Conservation (phyloP, 2,113 vertebrate species). For the Hippopotamus amphibius region DNA sequence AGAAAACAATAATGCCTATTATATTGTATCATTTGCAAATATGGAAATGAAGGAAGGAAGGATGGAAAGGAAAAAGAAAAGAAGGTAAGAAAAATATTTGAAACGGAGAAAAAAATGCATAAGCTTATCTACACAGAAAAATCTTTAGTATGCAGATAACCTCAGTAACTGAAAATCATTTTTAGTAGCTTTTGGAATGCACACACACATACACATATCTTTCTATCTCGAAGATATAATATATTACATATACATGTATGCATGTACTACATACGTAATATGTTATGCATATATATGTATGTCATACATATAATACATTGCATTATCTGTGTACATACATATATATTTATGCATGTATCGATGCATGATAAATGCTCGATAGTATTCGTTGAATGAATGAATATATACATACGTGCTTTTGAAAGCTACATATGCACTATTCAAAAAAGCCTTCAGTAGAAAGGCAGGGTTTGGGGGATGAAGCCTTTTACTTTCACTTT, state of each 20-base stretch:
- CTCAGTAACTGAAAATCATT: background rate
- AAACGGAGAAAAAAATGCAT: background rate
- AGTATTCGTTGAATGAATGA: background rate
- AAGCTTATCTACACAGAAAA: conserved; percentile 38
- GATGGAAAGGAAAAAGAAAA: background rate
- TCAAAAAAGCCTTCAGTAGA: background rate
- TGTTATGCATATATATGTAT: background rate
- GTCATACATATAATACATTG: background rate
- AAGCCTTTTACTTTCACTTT: background rate
- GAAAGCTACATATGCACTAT: background rate
- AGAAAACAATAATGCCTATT: background rate
- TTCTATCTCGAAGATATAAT: background rate
- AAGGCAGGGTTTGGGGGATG: background rate
- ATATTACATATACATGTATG: background rate
- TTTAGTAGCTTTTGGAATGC: background rate
- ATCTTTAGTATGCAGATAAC: background rate
- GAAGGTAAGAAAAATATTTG: background rate
- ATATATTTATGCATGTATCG: background rate
- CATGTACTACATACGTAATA: background rate
- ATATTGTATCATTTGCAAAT: conserved; percentile 41
- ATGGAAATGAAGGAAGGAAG: background rate
- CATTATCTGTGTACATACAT: background rate
- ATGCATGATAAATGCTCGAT: background rate
- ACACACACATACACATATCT: background rate
- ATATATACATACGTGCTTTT: background rate